A percentile compares a stretch with the other conserved stretches of the same genome.
Evolutionary conservation across 2,797 vertebrate genomes (phyloP).

Genomic region (Petrocephalus sullivani): DNA sequence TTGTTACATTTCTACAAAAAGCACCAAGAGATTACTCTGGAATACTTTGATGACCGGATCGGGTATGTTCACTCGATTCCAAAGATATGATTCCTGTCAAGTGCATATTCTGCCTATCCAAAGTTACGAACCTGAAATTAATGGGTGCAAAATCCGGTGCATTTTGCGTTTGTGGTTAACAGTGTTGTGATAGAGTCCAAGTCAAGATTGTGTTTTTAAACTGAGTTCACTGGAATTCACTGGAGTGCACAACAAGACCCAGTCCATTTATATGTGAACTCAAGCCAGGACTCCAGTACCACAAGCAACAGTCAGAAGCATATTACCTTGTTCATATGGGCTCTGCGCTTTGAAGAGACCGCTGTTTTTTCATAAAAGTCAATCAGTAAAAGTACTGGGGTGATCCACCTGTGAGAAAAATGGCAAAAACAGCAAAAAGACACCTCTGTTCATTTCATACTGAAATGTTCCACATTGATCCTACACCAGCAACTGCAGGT

Average conservation of each 20-base stretch:
- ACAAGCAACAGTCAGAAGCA: not conserved
- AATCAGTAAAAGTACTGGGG: constrained; percentile 87
- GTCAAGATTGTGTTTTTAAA: not conserved
- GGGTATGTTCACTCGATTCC: too few relatives aligned
- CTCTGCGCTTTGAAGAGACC: constrained; percentile 86
- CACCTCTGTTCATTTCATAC: not conserved
- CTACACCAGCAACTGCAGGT: not conserved
- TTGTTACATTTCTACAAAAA: too few relatives aligned
- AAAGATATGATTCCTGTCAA: too few relatives aligned
- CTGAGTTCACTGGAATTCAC: not conserved
- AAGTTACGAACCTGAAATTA: too few relatives aligned
- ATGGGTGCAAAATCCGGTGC: too few relatives aligned
- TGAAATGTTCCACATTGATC: not conserved
- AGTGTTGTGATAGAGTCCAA: not conserved
- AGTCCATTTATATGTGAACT: not conserved
- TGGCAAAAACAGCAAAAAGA: not conserved
- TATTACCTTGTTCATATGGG: constrained; percentile 89
- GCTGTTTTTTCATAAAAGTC: constrained; percentile 96
- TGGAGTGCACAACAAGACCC: not conserved
- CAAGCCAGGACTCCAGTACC: not conserved
- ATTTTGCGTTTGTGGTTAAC: not conserved
- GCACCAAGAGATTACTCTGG: too few relatives aligned
- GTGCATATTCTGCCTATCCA: too few relatives aligned
- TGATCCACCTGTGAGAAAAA: constrained; percentile 77
- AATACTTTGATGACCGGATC: too few relatives aligned